Evolutionary conservation across 37 sponge, comb jelly and placozoan species (phyloP).

Genomic region (Halisarca cf. caerulea): DNA sequence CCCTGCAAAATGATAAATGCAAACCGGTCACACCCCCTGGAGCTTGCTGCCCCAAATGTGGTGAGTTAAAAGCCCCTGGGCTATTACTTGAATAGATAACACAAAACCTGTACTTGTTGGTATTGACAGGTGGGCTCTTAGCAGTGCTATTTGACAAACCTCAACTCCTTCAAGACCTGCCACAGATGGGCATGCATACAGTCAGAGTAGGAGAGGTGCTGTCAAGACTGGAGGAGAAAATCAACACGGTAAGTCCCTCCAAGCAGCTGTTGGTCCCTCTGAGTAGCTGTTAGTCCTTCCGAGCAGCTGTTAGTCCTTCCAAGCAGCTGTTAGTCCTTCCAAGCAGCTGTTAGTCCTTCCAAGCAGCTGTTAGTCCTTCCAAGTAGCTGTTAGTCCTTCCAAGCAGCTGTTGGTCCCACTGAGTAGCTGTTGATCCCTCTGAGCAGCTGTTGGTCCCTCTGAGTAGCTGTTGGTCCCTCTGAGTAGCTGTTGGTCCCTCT

Average conservation of each 20-base stretch:
- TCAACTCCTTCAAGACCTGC: background rate
- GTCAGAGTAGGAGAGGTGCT: background rate
- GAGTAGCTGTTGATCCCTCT: background rate
- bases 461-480: background rate
- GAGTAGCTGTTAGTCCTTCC: too few species aligned
- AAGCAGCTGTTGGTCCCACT: background rate
- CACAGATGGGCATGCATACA: background rate
- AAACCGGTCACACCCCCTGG: slow-evolving; percentile 26
- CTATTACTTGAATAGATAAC: background rate
- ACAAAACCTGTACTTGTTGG: too few species aligned
- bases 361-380: background rate
- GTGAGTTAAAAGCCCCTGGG: slow-evolving; percentile 38
- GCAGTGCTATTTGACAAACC: background rate
- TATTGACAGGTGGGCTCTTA: background rate
- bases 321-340: background rate
- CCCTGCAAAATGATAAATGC: slow-evolving; percentile 40
- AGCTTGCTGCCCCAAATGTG: slow-evolving; percentile 71
- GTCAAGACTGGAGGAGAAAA: background rate
- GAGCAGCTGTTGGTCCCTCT: background rate
- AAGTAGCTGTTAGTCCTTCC: background rate
- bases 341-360: background rate
- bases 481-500: background rate
- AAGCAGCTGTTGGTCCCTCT: too few species aligned
- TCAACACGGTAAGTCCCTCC: background rate
- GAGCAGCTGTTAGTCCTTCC: background rate